Base-by-base conservation (phyloP, 2,113 vertebrate species). In the Solea senegalensis region DNA sequence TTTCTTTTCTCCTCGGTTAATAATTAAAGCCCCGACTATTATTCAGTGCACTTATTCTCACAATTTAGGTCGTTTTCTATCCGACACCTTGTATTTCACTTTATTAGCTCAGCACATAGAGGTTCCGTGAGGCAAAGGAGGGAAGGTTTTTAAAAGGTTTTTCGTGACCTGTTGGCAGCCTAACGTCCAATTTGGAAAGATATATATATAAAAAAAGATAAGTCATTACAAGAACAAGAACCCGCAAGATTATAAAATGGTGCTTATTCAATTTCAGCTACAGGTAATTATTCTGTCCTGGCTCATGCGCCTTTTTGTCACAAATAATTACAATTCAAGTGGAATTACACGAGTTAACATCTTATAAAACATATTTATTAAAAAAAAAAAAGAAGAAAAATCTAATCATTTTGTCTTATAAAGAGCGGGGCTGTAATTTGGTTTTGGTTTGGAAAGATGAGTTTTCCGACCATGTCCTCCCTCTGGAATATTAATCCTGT, bases 1-100 rank as follows among this genome's bases (percentile, higher is more conserved):
- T 34, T 21, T 21, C 21, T 21, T 1, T 21, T 1, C 34, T 34
- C 34, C 34, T 34, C 34, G 34, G 28, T n/a, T 43, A 52, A 73
- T 54, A 78, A 69, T 67, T 56, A 74, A 77, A 88, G 43, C 48
- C 39, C n/a, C n/a, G 57, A 57, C 59, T 55, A 72, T 66, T 78
- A 60, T 63, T 75, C 49, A 61, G 48, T 49, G 49, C 0, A 59
- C 15, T 57, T 43, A 64, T 15, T 15, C 16, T 60, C 15, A 53
- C 52, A 66, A 69, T 82, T 57, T 62, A 44, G 62, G 54, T 56
- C 15, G 4, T n/a, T 2, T 71, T 55, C 52, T 46, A 16, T 53
- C 49, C 70, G 51, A 74, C 50, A 65, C 45, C 13, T 62, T 53
- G 43, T 51, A 28, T 62, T 59, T 55, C 49, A 53, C 72, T 77